Evolutionary conservation across 2,113 vertebrate genomes (phyloP).

Genomic region (Pteruthius melanotis): DNA sequence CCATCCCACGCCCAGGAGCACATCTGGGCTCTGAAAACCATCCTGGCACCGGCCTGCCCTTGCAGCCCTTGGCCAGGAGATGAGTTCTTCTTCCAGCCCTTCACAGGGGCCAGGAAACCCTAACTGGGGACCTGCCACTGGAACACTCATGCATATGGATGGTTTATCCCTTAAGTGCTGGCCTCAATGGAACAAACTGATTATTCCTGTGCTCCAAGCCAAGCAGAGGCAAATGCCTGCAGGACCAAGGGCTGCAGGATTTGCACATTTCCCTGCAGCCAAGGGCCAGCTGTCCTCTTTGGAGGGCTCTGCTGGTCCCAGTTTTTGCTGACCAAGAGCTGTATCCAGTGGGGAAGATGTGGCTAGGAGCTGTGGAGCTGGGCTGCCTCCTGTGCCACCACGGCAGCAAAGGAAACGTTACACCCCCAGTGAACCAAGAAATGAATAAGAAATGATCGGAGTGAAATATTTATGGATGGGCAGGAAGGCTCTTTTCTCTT

Average conservation of each 20-base stretch:
- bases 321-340: background rate
- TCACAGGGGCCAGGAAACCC: background rate
- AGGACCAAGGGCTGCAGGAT: background rate
- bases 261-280: too few species aligned
- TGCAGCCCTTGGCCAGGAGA: background rate
- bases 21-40: background rate
- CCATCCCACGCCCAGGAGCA: background rate
- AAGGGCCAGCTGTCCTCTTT: background rate
- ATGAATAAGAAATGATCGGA: background rate
- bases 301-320: background rate
- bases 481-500: background rate
- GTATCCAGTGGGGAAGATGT: rapidly evolving
- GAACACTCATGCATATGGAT: background rate
- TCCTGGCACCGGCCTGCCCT: background rate
- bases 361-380: background rate
- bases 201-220: background rate
- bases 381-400: background rate
- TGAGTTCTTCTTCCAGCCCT: background rate
- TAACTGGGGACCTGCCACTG: background rate
- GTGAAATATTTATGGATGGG: background rate
- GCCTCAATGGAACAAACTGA: background rate
- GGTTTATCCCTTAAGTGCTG: background rate
- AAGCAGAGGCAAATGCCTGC: background rate
- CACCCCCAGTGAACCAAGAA: background rate
- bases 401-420: background rate